A percentile compares a stretch with the other conserved stretches of the same genome.
phyloP scores from a whole-genome alignment of 1,140 invertebrate genomes.

The Sarcophaga bullata region DNA sequence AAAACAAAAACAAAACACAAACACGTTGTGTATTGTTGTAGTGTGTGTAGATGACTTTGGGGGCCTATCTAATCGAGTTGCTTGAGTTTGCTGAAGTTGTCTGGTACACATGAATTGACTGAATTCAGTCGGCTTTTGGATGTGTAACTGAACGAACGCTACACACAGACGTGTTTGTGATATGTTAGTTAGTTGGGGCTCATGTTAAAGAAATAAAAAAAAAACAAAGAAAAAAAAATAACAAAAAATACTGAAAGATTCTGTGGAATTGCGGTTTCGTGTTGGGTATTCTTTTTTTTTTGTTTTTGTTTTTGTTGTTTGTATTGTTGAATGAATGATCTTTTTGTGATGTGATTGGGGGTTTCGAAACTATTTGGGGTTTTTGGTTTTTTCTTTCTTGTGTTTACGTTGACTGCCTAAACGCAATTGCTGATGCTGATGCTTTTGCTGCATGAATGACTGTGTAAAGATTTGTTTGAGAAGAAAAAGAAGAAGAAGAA shows the following conservation, averaged over 20 bases:
- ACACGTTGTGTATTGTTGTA: not conserved
- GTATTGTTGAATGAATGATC: not conserved
- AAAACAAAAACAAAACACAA: not conserved
- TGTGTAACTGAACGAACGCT: conserved; percentile 40
- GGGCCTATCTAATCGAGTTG: not conserved
- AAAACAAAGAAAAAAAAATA: too few relatives aligned
- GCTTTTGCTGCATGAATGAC: too few relatives aligned
- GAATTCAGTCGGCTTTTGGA: conserved; percentile 44
- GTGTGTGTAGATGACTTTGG: not conserved
- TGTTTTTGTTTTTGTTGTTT: conserved; percentile 9
- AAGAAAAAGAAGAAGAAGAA: not conserved
- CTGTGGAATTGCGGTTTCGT: conserved; percentile 13
- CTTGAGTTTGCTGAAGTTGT: not conserved
- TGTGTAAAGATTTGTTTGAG: too few relatives aligned
- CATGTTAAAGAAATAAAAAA: not conserved
- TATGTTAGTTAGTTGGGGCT: not conserved
- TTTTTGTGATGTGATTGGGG: conserved; percentile 25
- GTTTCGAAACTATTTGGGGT: conserved; percentile 2
- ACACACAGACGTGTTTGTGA: conserved; percentile 27
- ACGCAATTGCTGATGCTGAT: too few relatives aligned
- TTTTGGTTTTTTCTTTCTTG: too few relatives aligned
- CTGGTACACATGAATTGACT: conserved; percentile 4
- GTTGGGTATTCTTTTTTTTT: not conserved
- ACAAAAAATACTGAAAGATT: too few relatives aligned
- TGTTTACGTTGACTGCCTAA: too few relatives aligned